Base-by-base conservation (phyloP, 1,140 invertebrate genomes). In the Pachyrhynchus sulphureomaculatus region DNA sequence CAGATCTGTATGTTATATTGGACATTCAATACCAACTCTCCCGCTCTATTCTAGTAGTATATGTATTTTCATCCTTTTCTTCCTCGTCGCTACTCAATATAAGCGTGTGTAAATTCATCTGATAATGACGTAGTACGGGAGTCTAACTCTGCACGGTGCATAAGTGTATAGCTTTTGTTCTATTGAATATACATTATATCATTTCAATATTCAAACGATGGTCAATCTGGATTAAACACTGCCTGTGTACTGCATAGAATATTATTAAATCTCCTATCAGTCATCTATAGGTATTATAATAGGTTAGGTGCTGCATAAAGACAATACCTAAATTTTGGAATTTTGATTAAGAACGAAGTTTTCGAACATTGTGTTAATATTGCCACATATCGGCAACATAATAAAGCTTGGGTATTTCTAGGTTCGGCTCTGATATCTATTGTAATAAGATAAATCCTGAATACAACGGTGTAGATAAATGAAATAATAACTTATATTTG, bases 51-150 rank as follows among this genome's bases (percentile, higher is more conserved):
- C 37, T 51, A 20, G 8, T 3, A 48, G 18, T 32, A 39, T n/a
- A 29, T 39, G 13, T 39, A 39, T 39, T 39, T 26, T 17, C 13
- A 18, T 18, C 10, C 24, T 41, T 49, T 48, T 29, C 32, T 26
- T 48, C 44, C 34, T 58, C 20, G n/a, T 39, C 41, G 45, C 20
- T 8, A 52, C 49, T 18, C 23, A 21, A 44, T 44, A 55, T 47
- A 41, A 41, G 20, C 37, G 39, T 29, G 53, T 41, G 48, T 36
- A 32, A 9, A 58, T 48, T 37, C 55, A 58, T 58, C 55, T 58
- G 55, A 58, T 58, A 58, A 58, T 58, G 32, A 58, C 55, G 55
- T 48, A 58, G 54, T 41, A 23, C 54, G 54, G 54, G 26, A 45
- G 54, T 56, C 34, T 47, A 56, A 45, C 54, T 29, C 13, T 39